Conservation (phyloP, 1,140 invertebrate species). For the Bombus polaris region DNA sequence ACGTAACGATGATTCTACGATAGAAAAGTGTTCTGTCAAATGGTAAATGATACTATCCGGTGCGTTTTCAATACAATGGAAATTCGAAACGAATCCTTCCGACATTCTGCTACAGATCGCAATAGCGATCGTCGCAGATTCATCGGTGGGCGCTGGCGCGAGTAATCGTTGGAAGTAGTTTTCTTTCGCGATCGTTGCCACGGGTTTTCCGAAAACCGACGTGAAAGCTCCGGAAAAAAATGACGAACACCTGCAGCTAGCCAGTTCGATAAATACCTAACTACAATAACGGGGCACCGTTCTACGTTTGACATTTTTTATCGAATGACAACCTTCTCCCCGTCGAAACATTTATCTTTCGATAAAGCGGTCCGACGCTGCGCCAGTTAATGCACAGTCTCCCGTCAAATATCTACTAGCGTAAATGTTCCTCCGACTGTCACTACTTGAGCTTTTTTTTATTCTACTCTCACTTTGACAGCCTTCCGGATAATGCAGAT, state of each 20-base stretch:
- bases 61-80: not conserved
- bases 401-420: slow-evolving; percentile 41
- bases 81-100: not conserved
- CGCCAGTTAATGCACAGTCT: slow-evolving; percentile 49
- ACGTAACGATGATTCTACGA: not conserved
- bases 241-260: slow-evolving; percentile 53
- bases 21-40: not conserved
- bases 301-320: slow-evolving; percentile 66
- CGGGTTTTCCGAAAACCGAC: slow-evolving; percentile 33
- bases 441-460: not conserved
- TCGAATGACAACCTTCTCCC: slow-evolving; percentile 65
- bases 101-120: not conserved
- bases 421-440: not conserved
- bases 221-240: slow-evolving; percentile 34
- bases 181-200: slow-evolving; percentile 8
- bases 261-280: slow-evolving; percentile 52
- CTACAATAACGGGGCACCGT: slow-evolving; percentile 18
- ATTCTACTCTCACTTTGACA: too few species aligned
- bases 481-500: too few species aligned
- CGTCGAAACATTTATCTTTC: slow-evolving; percentile 67
- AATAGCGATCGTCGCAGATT: not conserved
- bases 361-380: slow-evolving; percentile 13
- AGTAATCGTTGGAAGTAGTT: slow-evolving; percentile 1
- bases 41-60: not conserved
- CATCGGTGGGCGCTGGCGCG: not conserved